Conservation (phyloP, 2,888 invertebrate species). For the Latrodectus hesperus region DNA sequence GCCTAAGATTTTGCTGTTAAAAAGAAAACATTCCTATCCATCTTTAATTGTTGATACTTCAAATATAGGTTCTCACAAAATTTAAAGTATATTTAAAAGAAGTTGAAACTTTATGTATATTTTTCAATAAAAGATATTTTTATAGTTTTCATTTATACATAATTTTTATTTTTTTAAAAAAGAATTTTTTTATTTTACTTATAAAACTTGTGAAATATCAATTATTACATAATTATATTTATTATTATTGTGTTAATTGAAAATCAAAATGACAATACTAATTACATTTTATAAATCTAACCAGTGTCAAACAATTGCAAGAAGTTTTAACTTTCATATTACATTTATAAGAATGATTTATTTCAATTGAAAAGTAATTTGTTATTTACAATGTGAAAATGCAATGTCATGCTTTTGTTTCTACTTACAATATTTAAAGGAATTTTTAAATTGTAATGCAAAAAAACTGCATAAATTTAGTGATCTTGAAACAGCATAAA, state of each 20-base stretch:
- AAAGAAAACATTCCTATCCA: constrained; percentile 77
- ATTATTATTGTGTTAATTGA: not conserved
- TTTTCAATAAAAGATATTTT: constrained; percentile 26
- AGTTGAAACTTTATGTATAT: constrained; percentile 13
- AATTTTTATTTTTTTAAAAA: not conserved
- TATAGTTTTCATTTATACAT: not conserved
- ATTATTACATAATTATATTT: no score
- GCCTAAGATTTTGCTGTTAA: constrained; percentile 85
- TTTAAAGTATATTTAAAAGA: constrained; percentile 31
- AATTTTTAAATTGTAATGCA: no score
- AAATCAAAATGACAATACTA: not conserved
- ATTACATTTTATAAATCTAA: no score
- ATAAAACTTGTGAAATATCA: not conserved
- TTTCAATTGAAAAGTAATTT: no score
- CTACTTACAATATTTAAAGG: no score
- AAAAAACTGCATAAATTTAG: no score
- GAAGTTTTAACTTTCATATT: no score
- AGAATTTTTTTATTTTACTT: not conserved
- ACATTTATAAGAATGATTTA: no score
- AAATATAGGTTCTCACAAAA: constrained; percentile 49
- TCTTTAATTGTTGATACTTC: constrained; percentile 77
- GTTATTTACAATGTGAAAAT: no score
- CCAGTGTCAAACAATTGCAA: no score
- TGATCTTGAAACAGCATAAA: no score
- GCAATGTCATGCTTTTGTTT: no score